A percentile compares a stretch with the other conserved stretches of the same genome.
phyloP scores from a whole-genome alignment of 1,140 invertebrate genomes.

The Panulirus ornatus region DNA sequence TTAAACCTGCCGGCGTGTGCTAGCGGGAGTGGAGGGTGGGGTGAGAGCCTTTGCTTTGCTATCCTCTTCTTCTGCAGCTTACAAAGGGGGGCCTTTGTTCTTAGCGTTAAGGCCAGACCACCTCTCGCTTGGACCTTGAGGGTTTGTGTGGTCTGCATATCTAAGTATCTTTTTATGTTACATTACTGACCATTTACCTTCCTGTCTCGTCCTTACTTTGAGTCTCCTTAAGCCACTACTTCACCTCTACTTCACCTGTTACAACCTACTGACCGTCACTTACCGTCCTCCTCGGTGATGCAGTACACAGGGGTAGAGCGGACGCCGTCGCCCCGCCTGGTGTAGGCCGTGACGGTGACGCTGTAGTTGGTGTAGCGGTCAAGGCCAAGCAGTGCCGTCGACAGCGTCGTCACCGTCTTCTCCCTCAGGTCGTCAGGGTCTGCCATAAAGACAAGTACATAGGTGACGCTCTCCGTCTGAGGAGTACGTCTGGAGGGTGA shows the following conservation, averaged over 20 bases:
- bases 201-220: background rate
- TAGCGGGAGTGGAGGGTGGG: too few species aligned
- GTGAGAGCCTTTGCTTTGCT: too few species aligned
- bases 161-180: background rate
- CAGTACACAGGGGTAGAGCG: constrained; percentile 79
- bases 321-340: constrained; percentile 81
- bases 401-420: constrained; percentile 40
- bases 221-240: too few species aligned
- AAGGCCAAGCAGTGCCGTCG: constrained; percentile 75
- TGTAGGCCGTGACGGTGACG: constrained; percentile 81
- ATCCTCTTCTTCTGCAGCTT: too few species aligned
- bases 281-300: constrained; percentile 80
- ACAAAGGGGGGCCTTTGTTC: too few species aligned
- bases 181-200: background rate
- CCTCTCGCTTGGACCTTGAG: too few species aligned
- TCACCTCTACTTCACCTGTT: background rate
- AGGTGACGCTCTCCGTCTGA: too few species aligned
- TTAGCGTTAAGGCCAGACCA: too few species aligned
- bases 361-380: constrained; percentile 81
- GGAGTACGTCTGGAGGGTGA: background rate
- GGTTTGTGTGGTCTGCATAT: too few species aligned
- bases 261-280: background rate
- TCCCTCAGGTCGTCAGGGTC: constrained; percentile 65
- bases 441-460: background rate
- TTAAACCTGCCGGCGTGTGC: too few species aligned